These are phyloP conservation scores for Grallaria varia DNA, from an alignment of 2,113 vertebrate genomes.

Conservation along the genomic window DNA sequence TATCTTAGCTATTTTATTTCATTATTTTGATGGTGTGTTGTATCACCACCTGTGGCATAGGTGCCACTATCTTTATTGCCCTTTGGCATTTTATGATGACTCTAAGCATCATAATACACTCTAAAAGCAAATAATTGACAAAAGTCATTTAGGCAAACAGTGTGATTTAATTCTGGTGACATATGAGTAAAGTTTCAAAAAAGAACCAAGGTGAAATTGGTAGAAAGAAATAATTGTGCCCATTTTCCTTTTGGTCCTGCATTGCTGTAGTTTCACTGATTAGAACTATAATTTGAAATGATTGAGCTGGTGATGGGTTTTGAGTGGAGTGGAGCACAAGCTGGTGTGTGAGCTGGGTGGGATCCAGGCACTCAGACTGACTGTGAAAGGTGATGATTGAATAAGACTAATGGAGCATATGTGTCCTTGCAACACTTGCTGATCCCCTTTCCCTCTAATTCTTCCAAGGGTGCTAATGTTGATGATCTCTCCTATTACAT, in stretches of 20 bases:
- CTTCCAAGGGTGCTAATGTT: neutral
- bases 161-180: neutral
- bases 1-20: neutral
- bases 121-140: neutral
- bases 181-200: neutral
- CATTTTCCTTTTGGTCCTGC: neutral
- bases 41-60: neutral
- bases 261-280: neutral
- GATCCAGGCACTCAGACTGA: neutral
- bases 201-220: neutral
- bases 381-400: constrained; percentile 18
- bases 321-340: neutral
- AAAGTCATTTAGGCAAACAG: neutral
- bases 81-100: neutral
- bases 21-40: neutral
- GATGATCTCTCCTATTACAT: neutral
- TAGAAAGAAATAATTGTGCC: neutral
- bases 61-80: neutral
- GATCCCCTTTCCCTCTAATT: neutral
- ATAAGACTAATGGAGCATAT: neutral
- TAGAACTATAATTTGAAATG: neutral
- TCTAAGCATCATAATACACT: neutral
- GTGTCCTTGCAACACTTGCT: neutral
- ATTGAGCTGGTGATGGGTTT: neutral
- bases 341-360: neutral